Evolutionary conservation across 2,797 vertebrate species (phyloP), one percentile per base, ranked within the genome.

Genomic region (Falco naumanni): DNA sequence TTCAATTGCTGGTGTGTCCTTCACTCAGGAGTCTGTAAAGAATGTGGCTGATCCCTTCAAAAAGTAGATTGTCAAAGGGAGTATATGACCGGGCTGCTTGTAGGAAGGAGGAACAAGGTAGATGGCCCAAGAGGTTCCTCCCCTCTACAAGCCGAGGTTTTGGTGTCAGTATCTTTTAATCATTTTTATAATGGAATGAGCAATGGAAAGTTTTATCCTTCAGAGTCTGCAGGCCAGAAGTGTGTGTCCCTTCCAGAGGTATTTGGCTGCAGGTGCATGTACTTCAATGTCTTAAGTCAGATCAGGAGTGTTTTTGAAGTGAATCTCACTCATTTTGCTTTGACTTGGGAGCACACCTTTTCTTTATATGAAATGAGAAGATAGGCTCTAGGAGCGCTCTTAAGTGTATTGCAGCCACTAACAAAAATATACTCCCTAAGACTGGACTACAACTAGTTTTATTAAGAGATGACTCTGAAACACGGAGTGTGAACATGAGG

Each of bases 401-500:
- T 21, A 21, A 45, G 16, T 25, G 16, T 41, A 19, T 43, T 75
- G 45, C 45, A 37, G 39, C 16, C 57, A 29, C 31, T 37, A 48
- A 26, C 1, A 17, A 69, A 63, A 77, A 34, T 41, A 39, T 39
- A 41, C 25, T 28, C 20, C 29, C 34, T 26, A 68, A 84, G 85
- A 41, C 37, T 37, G 47, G 61, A 34, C 28, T 48, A 51, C 34
- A 78, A 22, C 16, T 72, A 50, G 19, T 50, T 66, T 34, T 87
- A 29, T 66, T 66, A 60, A 48, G 33, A 74, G 37, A 39, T 29
- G 0, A 1, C 21, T 33, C 28, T 56, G 43, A 89, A 83, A 45
- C 59, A 39, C 0, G 0, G 31, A 37, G 11, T 20, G 61, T 37
- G 39, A 66, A 16, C 20, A 10, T 53, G 13, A 60, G 29, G 18